Conservation (phyloP, 2,888 invertebrate genomes). For the Ennomos fuscantarius region DNA sequence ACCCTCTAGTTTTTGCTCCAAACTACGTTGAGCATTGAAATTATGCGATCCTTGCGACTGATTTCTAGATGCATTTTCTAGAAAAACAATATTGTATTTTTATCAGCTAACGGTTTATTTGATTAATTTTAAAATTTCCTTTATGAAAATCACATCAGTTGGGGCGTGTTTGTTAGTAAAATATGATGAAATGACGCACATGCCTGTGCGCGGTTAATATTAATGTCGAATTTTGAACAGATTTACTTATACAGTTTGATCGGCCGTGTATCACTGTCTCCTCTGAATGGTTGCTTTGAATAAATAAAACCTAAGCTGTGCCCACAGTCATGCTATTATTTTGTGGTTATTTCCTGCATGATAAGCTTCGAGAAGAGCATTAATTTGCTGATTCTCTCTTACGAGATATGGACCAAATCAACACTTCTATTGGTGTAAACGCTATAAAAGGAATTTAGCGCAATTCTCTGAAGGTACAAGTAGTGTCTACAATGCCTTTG, state of each 20-base stretch:
- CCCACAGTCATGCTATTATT: constrained; percentile 4
- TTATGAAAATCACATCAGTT: constrained; percentile 58
- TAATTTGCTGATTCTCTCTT: too few species aligned
- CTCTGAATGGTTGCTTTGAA: constrained; percentile 43
- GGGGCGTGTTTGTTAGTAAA: constrained; percentile 63
- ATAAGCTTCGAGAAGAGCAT: too few species aligned
- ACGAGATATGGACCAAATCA: too few species aligned
- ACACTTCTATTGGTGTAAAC: too few species aligned
- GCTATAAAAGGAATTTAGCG: too few species aligned
- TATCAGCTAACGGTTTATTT: constrained; percentile 42
- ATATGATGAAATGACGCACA: constrained; percentile 68
- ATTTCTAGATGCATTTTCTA: constrained; percentile 6
- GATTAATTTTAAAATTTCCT: constrained; percentile 59
- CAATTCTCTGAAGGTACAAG: too few species aligned
- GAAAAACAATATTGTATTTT: constrained; percentile 40
- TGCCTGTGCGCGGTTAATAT: constrained; percentile 71
- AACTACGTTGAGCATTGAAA: constrained; percentile 6
- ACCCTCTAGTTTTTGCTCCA: constrained; percentile 7
- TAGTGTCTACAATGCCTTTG: too few species aligned
- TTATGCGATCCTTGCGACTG: constrained; percentile 23
- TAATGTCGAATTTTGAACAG: constrained; percentile 79
- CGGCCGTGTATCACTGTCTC: constrained; percentile 40
- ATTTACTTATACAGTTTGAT: constrained; percentile 51
- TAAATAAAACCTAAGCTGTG: constrained; percentile 34
- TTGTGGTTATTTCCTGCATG: background rate